These are phyloP conservation scores for Remorina albescens DNA, from an alignment of 2,797 vertebrate species.

Conservation along the genomic window DNA sequence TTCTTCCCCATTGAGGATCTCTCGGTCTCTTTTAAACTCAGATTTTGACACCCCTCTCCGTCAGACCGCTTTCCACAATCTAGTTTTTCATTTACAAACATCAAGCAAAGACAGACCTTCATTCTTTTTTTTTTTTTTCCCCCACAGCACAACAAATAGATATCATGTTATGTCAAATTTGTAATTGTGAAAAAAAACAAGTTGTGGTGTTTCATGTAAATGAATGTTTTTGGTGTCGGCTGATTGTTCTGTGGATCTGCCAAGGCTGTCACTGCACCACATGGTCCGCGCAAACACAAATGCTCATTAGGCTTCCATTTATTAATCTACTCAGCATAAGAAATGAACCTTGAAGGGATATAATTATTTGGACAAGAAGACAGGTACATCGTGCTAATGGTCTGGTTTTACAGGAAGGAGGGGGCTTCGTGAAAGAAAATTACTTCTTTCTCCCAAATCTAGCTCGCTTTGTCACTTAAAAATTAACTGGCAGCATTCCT, in stretches of 20 bases:
- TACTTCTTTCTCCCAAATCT: background rate
- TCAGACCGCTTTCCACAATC: too few species aligned
- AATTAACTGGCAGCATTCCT: background rate
- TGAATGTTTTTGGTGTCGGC: background rate
- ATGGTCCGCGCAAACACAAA: background rate
- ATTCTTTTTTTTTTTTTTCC: too few species aligned
- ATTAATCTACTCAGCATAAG: background rate
- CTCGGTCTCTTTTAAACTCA: background rate
- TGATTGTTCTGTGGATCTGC: background rate
- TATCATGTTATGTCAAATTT: background rate
- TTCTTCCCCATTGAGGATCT: too few species aligned
- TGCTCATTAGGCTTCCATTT: background rate
- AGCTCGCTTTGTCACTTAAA: conserved; percentile 3
- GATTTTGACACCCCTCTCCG: too few species aligned
- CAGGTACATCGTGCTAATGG: background rate
- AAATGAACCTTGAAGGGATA: background rate
- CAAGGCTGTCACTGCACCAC: background rate
- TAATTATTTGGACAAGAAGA: background rate
- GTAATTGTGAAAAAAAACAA: too few species aligned
- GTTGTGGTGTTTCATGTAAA: too few species aligned
- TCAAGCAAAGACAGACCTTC: background rate
- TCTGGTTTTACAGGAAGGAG: background rate
- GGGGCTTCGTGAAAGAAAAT: background rate
- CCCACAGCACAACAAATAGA: background rate
- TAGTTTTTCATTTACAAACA: background rate